Evolutionary conservation across 2,113 vertebrate genomes (phyloP).

Genomic region (Stomatorhinus ivindoensis): DNA sequence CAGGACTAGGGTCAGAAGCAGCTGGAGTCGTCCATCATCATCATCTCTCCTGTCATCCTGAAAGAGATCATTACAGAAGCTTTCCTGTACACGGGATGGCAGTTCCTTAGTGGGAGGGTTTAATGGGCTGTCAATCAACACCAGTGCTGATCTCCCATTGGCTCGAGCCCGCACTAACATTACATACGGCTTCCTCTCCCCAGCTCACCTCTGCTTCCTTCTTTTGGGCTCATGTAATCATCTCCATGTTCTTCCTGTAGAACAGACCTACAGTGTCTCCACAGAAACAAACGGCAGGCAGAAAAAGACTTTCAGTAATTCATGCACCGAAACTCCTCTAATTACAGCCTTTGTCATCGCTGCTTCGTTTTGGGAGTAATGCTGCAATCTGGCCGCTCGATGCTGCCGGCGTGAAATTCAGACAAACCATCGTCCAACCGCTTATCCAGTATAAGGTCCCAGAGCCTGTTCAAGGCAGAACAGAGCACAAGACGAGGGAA

Average conservation of each 20-base stretch:
- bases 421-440: background rate
- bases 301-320: background rate
- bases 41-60: slow-evolving; percentile 57
- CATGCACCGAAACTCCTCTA: background rate
- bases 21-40: background rate
- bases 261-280: slow-evolving; percentile 66
- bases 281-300: background rate
- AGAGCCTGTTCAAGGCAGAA: background rate
- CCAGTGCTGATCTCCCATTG: background rate
- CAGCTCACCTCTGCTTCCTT: slow-evolving; percentile 31
- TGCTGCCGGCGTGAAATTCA: background rate
- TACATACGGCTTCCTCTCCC: background rate
- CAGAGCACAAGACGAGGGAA: background rate
- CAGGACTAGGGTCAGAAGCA: background rate
- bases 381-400: background rate
- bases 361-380: background rate
- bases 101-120: background rate
- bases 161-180: background rate
- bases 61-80: slow-evolving; percentile 63
- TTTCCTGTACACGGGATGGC: background rate
- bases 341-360: background rate
- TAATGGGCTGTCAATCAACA: background rate
- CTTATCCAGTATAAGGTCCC: background rate
- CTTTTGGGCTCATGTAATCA: slow-evolving; percentile 55
- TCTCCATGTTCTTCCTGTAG: slow-evolving; percentile 75